These are phyloP conservation scores for Lissocephala sabroskyi DNA, from an alignment of 2,888 invertebrate species.

Conservation along the genomic window DNA sequence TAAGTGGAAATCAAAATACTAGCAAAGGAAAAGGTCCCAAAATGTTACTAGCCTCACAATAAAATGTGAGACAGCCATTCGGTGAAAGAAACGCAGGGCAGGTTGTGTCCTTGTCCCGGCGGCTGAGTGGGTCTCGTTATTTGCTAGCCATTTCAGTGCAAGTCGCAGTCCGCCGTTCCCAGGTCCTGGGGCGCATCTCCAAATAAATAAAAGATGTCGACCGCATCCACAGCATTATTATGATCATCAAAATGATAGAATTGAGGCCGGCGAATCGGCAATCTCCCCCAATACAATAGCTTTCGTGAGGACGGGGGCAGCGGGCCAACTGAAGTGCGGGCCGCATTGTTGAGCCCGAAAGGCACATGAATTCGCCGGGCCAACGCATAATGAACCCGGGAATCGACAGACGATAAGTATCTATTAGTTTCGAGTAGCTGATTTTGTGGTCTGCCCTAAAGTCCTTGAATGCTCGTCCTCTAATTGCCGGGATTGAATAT, in stretches of 20 bases:
- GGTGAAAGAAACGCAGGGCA: background rate
- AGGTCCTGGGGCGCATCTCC: slow-evolving; percentile 11
- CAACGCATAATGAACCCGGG: slow-evolving; percentile 23
- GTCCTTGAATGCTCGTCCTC: background rate
- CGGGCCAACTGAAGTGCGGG: background rate
- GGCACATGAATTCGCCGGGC: background rate
- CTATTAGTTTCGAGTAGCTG: slow-evolving; percentile 37
- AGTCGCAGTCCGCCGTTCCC: background rate
- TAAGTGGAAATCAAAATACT: too few relatives aligned
- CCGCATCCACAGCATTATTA: background rate
- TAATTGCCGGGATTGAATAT: slow-evolving; percentile 33
- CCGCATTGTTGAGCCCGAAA: slow-evolving; percentile 21
- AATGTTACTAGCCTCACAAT: too few relatives aligned
- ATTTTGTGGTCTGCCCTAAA: background rate
- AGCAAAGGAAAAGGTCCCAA: too few relatives aligned
- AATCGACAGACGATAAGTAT: slow-evolving; percentile 59
- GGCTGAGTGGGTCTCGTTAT: slow-evolving; percentile 42
- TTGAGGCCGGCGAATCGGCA: slow-evolving; percentile 5
- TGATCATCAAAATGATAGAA: slow-evolving; percentile 24
- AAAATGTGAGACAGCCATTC: background rate
- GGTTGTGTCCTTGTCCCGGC: slow-evolving; percentile 5
- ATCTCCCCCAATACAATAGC: too few relatives aligned
- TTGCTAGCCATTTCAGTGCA: slow-evolving; percentile 49
- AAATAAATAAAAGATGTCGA: slow-evolving; percentile 36
- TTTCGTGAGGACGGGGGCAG: background rate